phyloP scores from a whole-genome alignment of 2,113 vertebrate species.

The Dendropsophus ebraccatus region DNA sequence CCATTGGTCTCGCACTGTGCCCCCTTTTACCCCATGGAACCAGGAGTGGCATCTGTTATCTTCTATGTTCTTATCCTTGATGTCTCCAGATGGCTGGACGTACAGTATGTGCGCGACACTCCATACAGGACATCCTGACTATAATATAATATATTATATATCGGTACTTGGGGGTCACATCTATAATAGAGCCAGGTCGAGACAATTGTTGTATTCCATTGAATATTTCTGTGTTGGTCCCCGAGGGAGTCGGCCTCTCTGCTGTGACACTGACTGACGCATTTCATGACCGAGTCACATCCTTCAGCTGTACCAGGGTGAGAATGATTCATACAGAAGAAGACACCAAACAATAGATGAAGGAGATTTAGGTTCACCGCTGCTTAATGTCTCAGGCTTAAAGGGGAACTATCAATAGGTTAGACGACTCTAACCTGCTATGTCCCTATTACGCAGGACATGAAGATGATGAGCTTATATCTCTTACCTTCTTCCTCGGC shows the following conservation, averaged over 20 bases:
- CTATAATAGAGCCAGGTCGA: neutral
- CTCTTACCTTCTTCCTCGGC: no score
- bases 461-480: no score
- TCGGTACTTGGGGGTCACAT: neutral
- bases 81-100: no score
- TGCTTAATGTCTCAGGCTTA: neutral
- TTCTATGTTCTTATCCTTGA: no score
- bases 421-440: no score
- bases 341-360: neutral
- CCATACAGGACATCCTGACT: neutral
- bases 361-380: neutral
- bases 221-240: neutral
- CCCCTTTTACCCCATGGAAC: no score
- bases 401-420: no score
- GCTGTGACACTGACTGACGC: slow-evolving; percentile 16
- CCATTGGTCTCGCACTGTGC: no score
- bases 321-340: neutral
- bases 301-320: neutral
- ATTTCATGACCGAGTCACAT: slow-evolving; percentile 14
- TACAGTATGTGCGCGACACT: neutral
- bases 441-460: no score
- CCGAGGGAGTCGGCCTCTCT: neutral
- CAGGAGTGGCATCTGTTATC: no score
- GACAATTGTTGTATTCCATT: neutral
- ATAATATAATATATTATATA: neutral